Evolutionary conservation across 2,797 vertebrate species (phyloP).

Genomic region (Poecilia velifera): DNA sequence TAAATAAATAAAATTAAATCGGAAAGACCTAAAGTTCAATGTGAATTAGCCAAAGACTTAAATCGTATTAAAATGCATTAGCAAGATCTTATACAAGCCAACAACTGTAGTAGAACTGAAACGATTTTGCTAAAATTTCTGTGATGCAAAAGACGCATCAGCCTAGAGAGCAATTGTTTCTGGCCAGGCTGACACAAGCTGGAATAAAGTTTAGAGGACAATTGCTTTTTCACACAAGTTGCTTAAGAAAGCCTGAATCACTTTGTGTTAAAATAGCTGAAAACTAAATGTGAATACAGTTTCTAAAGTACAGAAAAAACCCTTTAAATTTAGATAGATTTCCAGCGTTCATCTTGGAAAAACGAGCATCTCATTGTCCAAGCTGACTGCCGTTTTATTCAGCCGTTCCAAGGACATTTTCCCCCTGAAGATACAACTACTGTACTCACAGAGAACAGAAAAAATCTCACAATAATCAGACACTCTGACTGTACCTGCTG

Average conservation of each 20-base stretch:
- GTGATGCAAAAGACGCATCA: not conserved
- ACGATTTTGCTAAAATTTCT: not conserved
- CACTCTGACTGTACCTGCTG: slow-evolving; percentile 15
- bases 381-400: not conserved
- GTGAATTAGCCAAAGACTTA: not conserved
- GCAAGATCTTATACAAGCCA: not conserved
- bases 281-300: not conserved
- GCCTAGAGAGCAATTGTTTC: not conserved
- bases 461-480: slow-evolving; percentile 1
- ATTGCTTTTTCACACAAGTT: not conserved
- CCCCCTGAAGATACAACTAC: not conserved
- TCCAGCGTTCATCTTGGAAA: not conserved
- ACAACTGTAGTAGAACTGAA: not conserved
- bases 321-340: slow-evolving; percentile 3
- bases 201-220: not conserved
- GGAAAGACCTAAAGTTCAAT: not conserved
- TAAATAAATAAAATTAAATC: too few relatives aligned
- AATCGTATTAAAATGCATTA: not conserved
- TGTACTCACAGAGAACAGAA: slow-evolving; percentile 4
- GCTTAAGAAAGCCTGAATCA: slow-evolving; percentile 28
- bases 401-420: not conserved
- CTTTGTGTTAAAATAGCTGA: slow-evolving; percentile 31
- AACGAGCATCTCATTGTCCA: not conserved
- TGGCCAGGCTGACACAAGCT: not conserved
- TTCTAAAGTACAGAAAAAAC: not conserved